A percentile compares a stretch with the other conserved stretches of the same genome.
These are phyloP conservation scores for Paratilapia polleni DNA, from an alignment of 2,113 vertebrate species.

Conservation along the genomic window DNA sequence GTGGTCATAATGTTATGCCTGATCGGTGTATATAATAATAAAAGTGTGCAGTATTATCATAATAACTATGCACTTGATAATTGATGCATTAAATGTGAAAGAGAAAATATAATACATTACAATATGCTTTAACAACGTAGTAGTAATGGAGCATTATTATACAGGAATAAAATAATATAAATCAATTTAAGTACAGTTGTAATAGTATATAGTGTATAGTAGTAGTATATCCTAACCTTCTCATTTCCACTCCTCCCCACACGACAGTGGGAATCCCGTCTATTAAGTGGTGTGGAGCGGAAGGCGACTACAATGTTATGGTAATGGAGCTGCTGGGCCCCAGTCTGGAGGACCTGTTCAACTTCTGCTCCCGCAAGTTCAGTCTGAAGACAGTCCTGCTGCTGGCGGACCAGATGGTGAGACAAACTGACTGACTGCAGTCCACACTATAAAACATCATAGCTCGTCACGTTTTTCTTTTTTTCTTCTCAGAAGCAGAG, in stretches of 20 bases:
- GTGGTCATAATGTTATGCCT: too few relatives aligned
- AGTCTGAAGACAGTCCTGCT: conserved; percentile 97
- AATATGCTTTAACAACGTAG: too few relatives aligned
- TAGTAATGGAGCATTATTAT: too few relatives aligned
- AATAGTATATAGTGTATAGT: too few relatives aligned
- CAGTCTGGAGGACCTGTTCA: conserved; percentile 97
- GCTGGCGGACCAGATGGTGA: conserved; percentile 98
- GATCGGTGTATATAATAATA: too few relatives aligned
- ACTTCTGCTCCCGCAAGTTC: conserved; percentile 99
- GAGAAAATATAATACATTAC: too few relatives aligned
- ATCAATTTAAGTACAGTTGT: too few relatives aligned
- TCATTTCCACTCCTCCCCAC: not conserved
- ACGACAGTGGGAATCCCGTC: conserved; percentile 93
- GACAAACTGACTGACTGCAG: conserved; percentile 9
- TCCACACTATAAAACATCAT: not conserved
- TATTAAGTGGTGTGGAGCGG: conserved; percentile 98
- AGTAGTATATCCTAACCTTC: not conserved
- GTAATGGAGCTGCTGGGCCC: conserved; percentile 98
- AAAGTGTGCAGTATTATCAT: not conserved
- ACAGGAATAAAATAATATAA: too few relatives aligned
- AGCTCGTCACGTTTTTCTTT: not conserved
- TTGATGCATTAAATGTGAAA: not conserved
- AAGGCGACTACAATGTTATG: conserved; percentile 98
- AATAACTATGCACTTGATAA: not conserved
- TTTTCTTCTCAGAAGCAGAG: not conserved